Evolutionary conservation across 1,140 invertebrate genomes (phyloP).

Genomic region (Saccostrea echinata): DNA sequence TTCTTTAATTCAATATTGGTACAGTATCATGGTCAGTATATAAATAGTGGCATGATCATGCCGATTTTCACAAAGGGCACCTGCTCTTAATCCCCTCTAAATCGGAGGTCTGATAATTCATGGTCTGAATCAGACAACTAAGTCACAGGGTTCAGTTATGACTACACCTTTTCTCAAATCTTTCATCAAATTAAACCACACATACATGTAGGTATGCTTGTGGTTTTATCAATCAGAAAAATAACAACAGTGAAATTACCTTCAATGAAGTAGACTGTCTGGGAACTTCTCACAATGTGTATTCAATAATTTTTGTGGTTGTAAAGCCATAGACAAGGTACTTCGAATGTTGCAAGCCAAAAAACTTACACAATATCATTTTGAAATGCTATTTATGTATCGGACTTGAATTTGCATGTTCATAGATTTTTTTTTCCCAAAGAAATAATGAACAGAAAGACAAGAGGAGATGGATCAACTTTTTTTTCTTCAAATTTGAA

Average conservation of each 20-base stretch:
- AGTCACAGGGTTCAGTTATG: background rate
- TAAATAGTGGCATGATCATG: background rate
- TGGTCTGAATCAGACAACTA: background rate
- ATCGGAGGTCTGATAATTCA: background rate
- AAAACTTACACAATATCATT: too few species aligned
- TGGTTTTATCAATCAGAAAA: slow-evolving; percentile 15
- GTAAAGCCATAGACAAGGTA: too few species aligned
- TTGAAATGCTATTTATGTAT: too few species aligned
- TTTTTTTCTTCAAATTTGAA: too few species aligned
- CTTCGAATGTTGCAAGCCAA: too few species aligned
- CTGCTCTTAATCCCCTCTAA: slow-evolving; percentile 13
- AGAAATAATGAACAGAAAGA: too few species aligned
- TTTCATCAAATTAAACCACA: background rate
- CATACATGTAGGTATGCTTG: background rate
- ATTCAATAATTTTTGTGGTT: too few species aligned
- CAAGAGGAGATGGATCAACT: too few species aligned
- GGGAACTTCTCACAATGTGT: background rate
- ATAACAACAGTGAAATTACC: background rate
- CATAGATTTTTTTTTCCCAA: too few species aligned
- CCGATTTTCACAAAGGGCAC: slow-evolving; percentile 21
- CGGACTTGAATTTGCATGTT: too few species aligned
- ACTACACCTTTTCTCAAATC: background rate
- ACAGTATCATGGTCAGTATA: background rate
- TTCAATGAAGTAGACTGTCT: background rate
- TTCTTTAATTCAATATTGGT: slow-evolving; percentile 8